phyloP scores from a whole-genome alignment of 2,113 vertebrate species.

The Phylloscopus trochilus region DNA sequence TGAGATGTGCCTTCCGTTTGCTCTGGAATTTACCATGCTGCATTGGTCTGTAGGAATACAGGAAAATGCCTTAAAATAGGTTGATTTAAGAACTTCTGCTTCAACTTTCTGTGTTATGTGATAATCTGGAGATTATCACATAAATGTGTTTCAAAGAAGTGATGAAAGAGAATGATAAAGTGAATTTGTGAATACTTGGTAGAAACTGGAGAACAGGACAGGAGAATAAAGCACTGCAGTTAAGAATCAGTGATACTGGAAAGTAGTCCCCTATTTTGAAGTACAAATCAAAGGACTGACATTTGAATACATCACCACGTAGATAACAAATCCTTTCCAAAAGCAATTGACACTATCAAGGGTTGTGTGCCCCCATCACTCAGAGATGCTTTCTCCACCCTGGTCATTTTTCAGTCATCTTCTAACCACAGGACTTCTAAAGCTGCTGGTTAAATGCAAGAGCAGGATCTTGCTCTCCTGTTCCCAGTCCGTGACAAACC shows the following conservation, averaged over 20 bases:
- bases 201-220: background rate
- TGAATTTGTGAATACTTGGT: background rate
- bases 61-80: background rate
- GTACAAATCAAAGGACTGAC: background rate
- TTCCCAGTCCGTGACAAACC: background rate
- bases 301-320: background rate
- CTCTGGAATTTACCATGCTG: background rate
- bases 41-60: background rate
- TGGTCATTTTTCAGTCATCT: background rate
- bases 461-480: background rate
- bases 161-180: background rate
- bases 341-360: background rate
- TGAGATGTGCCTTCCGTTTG: background rate
- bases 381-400: background rate
- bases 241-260: background rate
- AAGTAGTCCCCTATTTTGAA: background rate
- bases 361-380: background rate
- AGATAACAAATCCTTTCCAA: background rate
- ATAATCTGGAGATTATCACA: background rate
- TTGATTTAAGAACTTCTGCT: background rate
- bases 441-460: background rate
- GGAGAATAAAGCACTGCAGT: background rate
- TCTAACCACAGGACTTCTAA: background rate
- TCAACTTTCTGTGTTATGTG: background rate
- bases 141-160: too few relatives aligned